Evolutionary conservation across 1,140 invertebrate species (phyloP).

Genomic region (Maconellicoccus hirsutus): DNA sequence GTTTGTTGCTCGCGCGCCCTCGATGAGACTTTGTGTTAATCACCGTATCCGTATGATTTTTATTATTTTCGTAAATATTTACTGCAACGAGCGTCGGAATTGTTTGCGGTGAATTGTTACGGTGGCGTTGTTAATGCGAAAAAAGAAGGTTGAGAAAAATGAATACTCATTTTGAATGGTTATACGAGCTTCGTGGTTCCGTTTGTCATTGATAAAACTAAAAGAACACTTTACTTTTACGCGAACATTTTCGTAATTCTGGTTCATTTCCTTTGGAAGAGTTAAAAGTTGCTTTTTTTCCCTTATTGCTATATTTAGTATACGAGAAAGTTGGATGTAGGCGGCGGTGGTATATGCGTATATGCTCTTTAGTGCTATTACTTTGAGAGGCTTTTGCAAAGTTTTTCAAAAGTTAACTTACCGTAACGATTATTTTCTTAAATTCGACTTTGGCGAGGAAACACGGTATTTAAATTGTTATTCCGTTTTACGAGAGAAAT

Average conservation of each 20-base stretch:
- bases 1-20: neutral
- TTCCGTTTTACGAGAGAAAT: too few relatives aligned
- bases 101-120: neutral
- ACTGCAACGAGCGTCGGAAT: neutral
- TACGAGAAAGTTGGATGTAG: neutral
- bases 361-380: neutral
- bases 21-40: neutral
- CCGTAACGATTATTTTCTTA: constrained; percentile 9
- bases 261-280: neutral
- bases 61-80: neutral
- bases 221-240: constrained; percentile 9
- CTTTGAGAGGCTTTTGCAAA: neutral
- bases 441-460: too few relatives aligned
- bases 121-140: too few relatives aligned
- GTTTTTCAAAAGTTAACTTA: neutral
- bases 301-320: neutral
- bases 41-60: neutral
- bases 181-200: neutral
- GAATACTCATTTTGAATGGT: too few relatives aligned
- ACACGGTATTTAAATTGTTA: too few relatives aligned
- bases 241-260: neutral
- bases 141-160: too few relatives aligned
- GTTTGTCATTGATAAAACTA: constrained; percentile 4
- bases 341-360: neutral
- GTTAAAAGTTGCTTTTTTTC: neutral